Base-by-base conservation (phyloP, 92 coral and sea anemone genomes). In the Epizoanthus fatuus region DNA sequence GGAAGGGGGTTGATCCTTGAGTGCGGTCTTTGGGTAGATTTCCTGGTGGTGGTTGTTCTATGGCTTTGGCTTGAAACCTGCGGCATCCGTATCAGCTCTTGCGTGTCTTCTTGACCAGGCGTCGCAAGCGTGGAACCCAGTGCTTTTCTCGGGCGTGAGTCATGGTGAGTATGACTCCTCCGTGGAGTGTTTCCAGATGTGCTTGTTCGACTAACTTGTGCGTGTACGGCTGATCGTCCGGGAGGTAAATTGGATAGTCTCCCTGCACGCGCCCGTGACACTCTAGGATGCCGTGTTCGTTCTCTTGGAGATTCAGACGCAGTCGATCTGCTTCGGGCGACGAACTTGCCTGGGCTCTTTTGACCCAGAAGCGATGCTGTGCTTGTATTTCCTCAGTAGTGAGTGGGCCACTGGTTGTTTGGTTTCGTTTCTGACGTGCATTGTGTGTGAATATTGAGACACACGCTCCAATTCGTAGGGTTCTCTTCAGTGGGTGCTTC, bases 101-200 rank as follows among this genome's bases (percentile, higher is more conserved):
- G 44, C 39, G 54, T 53, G 77, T 72, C 64, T 79, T 57, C 44
- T 79, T 79, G 71, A 47, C 80, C 20, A 74, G 38, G 16, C 63
- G 47, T 29, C 63, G 51, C 73, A 80, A 10, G 59, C 68, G 45
- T 39, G 86, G 86, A 39, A 69, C 62, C 86, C 77, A 82, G 15
- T 64, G 60, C 73, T 72, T 69, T 57, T 58, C 87, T 55, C 80
- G 7, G 39, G 71, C 55, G 8, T 29, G 65, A 64, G 71, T 68
- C 72, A 71, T 83, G 13, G 80, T 83, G 22, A 83, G 55, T 8
- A 32, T 25, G 13, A 60, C 74, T 84, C 81, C 81, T 63, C 79
- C 86, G 56, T 82, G 86, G 69, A 55, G 65, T 8, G 79, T 35
- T 13, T 68, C 57, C 17, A 35, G 69, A 52, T 69, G 79, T 15